Evolutionary conservation across 1,140 invertebrate species (phyloP).

Genomic region (Probaryconus sp.): DNA sequence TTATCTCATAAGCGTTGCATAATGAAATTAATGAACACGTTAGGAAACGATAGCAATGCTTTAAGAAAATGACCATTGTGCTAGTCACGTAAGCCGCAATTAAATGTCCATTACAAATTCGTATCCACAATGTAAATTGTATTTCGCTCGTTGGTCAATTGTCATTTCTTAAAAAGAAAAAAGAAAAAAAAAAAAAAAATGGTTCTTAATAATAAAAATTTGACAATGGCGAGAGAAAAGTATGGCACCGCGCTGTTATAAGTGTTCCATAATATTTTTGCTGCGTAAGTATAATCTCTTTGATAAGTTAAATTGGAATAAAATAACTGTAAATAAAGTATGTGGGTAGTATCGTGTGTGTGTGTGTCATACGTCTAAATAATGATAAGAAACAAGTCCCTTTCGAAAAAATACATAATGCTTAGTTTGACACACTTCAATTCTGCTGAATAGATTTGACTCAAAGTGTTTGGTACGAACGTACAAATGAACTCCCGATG

Average conservation of each 20-base stretch:
- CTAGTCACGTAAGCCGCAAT: slow-evolving; percentile 10
- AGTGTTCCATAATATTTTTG: slow-evolving; percentile 31
- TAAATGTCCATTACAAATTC: slow-evolving; percentile 7
- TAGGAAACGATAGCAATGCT: neutral
- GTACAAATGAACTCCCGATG: slow-evolving; percentile 6
- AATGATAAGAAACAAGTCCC: slow-evolving; percentile 52
- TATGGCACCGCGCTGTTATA: slow-evolving; percentile 25
- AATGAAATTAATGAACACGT: neutral
- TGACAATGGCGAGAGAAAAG: slow-evolving; percentile 1
- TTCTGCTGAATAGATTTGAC: slow-evolving; percentile 32
- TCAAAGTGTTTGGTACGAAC: slow-evolving; percentile 24
- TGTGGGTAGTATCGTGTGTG: slow-evolving; percentile 41
- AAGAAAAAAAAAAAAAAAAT: no score
- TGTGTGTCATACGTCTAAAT: slow-evolving; percentile 27
- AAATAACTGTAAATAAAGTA: slow-evolving; percentile 54
- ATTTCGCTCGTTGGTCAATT: no score
- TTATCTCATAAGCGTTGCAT: neutral
- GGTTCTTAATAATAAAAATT: neutral
- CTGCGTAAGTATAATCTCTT: slow-evolving; percentile 26
- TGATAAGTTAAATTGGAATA: slow-evolving; percentile 49
- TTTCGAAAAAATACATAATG: slow-evolving; percentile 42
- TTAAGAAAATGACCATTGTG: slow-evolving; percentile 2
- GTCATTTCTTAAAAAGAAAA: no score
- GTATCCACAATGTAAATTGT: neutral
- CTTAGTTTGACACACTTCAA: slow-evolving; percentile 43